A percentile compares a stretch with the other conserved stretches of the same genome.
Conservation (phyloP, 2,113 vertebrate species). For the Ochotona princeps region DNA sequence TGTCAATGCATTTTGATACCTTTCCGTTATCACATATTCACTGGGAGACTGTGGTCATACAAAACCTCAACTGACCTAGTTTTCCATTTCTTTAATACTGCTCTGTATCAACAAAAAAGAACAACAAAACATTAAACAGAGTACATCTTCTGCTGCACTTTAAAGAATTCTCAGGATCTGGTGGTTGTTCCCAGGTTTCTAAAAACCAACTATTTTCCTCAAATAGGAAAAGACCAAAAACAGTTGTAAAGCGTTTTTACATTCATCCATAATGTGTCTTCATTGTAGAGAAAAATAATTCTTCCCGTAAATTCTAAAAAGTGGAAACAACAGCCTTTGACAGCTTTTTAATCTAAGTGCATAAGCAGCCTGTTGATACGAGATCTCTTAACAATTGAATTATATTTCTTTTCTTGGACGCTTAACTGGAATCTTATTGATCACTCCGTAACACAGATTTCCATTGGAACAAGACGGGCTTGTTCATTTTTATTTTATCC, state of each 20-base stretch:
- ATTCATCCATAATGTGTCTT: constrained; percentile 25
- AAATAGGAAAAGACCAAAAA: constrained; percentile 19
- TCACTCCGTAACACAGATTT: constrained; percentile 33
- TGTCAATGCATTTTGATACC: constrained; percentile 53
- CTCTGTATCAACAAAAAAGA: constrained; percentile 64
- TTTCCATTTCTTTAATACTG: constrained; percentile 67
- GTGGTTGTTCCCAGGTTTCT: constrained; percentile 32
- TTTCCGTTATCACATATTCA: constrained; percentile 32
- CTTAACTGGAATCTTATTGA: constrained; percentile 36
- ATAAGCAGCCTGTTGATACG: constrained; percentile 51
- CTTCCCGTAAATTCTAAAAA: constrained; percentile 37
- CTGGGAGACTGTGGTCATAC: background rate
- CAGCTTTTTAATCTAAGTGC: constrained; percentile 36
- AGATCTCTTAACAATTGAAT: background rate
- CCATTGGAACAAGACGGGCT: background rate
- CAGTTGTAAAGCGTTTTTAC: background rate
- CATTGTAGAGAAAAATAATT: background rate
- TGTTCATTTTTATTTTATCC: constrained; percentile 70
- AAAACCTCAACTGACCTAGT: constrained; percentile 64
- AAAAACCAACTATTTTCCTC: constrained; percentile 38
- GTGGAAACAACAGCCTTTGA: constrained; percentile 34
- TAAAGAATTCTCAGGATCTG: constrained; percentile 66
- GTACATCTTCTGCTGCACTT: constrained; percentile 63
- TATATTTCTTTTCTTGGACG: constrained; percentile 49
- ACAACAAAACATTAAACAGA: constrained; percentile 70